Evolutionary conservation across 2,888 invertebrate species (phyloP).

Genomic region (Phaonia tiefii): DNA sequence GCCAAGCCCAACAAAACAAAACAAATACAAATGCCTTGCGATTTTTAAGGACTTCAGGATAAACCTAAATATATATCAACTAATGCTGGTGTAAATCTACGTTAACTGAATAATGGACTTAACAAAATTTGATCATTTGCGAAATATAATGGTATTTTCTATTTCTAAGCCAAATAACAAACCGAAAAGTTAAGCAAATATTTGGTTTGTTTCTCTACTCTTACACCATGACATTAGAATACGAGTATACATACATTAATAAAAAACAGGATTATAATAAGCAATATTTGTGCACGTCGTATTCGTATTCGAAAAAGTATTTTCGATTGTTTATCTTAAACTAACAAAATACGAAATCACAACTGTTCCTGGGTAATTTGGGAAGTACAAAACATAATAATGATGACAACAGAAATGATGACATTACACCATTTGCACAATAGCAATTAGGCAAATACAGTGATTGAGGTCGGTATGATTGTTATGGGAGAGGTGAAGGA

Average conservation of each 20-base stretch:
- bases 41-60: not conserved
- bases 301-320: not conserved
- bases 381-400: too few species aligned
- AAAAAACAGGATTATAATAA: conserved; percentile 1
- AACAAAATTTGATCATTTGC: too few species aligned
- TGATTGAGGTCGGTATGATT: too few species aligned
- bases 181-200: not conserved
- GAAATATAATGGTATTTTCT: too few species aligned
- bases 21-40: not conserved
- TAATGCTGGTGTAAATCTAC: not conserved
- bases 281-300: too few species aligned
- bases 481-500: too few species aligned
- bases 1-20: too few species aligned
- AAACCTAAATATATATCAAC: not conserved
- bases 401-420: not conserved
- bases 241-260: not conserved
- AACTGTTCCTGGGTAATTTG: not conserved
- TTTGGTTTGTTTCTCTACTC: not conserved
- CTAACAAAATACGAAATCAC: not conserved
- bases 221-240: not conserved
- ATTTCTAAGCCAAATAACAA: not conserved
- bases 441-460: not conserved
- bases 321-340: not conserved
- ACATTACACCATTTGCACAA: not conserved
- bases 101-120: not conserved